Evolutionary conservation across 2,888 invertebrate genomes (phyloP).

Genomic region (Dione vanillae): DNA sequence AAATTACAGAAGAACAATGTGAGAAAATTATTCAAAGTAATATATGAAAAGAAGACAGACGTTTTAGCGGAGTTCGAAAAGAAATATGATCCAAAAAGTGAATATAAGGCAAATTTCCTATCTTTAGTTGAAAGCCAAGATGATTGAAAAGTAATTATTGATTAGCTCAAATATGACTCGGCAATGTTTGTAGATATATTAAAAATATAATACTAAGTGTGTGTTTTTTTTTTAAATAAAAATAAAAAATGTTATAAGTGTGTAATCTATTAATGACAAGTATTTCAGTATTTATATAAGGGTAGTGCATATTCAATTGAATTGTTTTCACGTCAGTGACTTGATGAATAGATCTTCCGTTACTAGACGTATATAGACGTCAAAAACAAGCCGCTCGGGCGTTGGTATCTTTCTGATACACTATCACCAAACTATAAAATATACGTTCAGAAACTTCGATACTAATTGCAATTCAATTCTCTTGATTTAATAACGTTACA

Average conservation of each 20-base stretch:
- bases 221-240: neutral
- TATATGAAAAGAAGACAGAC: slow-evolving; percentile 62
- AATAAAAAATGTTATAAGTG: neutral
- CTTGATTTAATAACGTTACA: too few species aligned
- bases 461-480: too few species aligned
- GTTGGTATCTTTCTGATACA: too few species aligned
- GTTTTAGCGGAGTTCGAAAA: slow-evolving; percentile 61
- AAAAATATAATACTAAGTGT: neutral
- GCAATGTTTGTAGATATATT: neutral
- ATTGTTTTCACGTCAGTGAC: too few species aligned
- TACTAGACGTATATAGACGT: too few species aligned
- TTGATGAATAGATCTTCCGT: too few species aligned
- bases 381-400: too few species aligned
- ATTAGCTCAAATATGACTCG: neutral
- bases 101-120: slow-evolving; percentile 61
- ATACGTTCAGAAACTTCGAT: too few species aligned
- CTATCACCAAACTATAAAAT: too few species aligned
- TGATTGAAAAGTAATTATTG: neutral
- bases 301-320: too few species aligned
- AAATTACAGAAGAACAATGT: slow-evolving; percentile 61
- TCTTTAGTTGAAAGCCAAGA: slow-evolving; percentile 2
- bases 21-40: slow-evolving; percentile 64
- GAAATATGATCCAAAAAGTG: slow-evolving; percentile 69
- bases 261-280: too few species aligned
- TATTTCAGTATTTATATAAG: too few species aligned